Percentiles rank a stretch among this genome's conserved stretches.
phyloP scores from a whole-genome alignment of 2,888 invertebrate species.

The Ophion slaviceki region DNA sequence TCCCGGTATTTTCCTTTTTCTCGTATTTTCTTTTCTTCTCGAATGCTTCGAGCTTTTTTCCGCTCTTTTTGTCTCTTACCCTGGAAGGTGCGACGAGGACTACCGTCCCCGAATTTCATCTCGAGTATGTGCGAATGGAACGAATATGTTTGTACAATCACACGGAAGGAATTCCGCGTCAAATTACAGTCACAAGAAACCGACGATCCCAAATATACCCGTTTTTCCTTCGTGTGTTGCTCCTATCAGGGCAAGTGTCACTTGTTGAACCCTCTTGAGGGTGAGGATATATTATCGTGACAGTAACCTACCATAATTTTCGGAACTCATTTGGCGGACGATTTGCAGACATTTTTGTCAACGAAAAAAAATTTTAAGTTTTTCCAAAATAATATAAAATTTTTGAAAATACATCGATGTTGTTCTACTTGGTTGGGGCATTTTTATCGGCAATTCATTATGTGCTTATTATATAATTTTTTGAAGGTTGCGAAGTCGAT shows the following conservation, averaged over 20 bases:
- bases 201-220: neutral
- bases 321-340: neutral
- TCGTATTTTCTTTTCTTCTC: neutral
- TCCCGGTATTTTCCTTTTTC: slow-evolving; percentile 23
- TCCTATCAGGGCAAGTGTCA: neutral
- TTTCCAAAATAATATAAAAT: neutral
- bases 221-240: neutral
- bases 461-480: no score
- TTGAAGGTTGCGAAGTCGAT: no score
- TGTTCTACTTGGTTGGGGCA: neutral
- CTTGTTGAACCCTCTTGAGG: neutral
- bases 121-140: neutral
- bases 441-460: neutral
- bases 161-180: neutral
- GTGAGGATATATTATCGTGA: neutral
- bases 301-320: neutral
- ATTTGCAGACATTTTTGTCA: neutral
- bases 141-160: neutral
- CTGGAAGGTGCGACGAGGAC: neutral
- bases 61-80: neutral
- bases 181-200: neutral
- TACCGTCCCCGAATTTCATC: neutral
- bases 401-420: neutral
- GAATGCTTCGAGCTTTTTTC: neutral
- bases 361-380: neutral